Conservation (phyloP, 1,140 invertebrate species). For the Orchestia grillus region DNA sequence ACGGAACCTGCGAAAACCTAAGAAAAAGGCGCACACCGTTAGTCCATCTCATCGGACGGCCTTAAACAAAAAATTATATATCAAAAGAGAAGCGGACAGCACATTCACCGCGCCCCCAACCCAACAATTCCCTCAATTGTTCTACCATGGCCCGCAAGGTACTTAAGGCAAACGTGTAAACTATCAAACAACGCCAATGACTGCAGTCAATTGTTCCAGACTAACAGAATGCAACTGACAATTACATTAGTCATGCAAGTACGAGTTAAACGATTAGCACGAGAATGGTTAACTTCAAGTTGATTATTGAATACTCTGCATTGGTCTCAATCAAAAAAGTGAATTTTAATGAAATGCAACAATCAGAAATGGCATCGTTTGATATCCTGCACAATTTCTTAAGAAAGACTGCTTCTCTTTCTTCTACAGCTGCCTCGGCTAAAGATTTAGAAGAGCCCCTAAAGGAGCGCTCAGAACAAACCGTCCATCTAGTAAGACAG, state of each 20-base stretch:
- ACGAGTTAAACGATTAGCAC: not conserved
- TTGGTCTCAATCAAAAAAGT: not conserved
- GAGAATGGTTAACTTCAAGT: not conserved
- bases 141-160: not conserved
- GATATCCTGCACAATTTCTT: not conserved
- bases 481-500: constrained; percentile 23
- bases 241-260: not conserved
- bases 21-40: not conserved
- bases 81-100: not conserved
- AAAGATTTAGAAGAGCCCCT: not conserved
- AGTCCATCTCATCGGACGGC: not conserved
- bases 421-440: not conserved
- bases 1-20: not conserved
- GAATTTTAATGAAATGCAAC: not conserved
- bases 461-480: constrained; percentile 1
- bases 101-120: not conserved
- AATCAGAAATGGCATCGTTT: not conserved
- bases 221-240: not conserved
- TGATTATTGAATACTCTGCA: not conserved
- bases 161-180: not conserved
- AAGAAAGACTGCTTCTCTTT: not conserved
- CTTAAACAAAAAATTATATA: not conserved
- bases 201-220: not conserved
- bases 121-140: not conserved
- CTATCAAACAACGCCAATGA: not conserved